Evolutionary conservation across 2,113 vertebrate genomes (phyloP).

Genomic region (Ahaetulla prasina): DNA sequence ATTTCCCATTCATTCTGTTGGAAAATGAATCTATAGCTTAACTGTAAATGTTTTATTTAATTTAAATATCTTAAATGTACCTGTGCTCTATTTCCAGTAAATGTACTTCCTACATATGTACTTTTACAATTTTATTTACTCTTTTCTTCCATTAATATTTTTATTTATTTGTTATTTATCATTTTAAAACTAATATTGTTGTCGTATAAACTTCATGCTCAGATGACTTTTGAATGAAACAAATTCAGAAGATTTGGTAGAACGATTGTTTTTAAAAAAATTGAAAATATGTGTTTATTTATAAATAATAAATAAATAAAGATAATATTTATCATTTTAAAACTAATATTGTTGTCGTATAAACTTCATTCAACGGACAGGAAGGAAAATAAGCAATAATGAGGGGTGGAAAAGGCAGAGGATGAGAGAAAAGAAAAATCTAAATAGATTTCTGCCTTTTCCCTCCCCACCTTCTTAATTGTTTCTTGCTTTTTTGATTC

Average conservation of each 20-base stretch:
- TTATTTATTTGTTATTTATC: neutral
- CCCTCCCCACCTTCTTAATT: neutral
- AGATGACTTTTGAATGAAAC: too few species aligned
- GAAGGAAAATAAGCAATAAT: neutral
- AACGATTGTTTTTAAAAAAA: too few species aligned
- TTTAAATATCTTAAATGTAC: neutral
- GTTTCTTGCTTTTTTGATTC: neutral
- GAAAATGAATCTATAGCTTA: neutral
- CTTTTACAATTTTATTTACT: neutral
- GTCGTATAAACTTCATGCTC: too few species aligned
- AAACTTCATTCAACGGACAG: neutral
- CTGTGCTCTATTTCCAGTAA: neutral
- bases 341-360: too few species aligned
- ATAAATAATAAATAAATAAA: too few species aligned
- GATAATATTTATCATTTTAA: too few species aligned
- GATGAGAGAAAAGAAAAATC: neutral
- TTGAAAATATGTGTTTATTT: too few species aligned
- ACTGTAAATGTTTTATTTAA: neutral
- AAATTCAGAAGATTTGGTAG: too few species aligned
- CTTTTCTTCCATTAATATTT: neutral
- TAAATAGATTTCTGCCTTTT: neutral
- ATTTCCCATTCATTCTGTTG: neutral
- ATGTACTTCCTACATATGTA: neutral
- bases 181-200: too few species aligned
- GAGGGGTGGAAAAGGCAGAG: neutral